These are phyloP conservation scores for Mus pahari DNA, from an alignment of 2,113 vertebrate genomes.

Conservation along the genomic window DNA sequence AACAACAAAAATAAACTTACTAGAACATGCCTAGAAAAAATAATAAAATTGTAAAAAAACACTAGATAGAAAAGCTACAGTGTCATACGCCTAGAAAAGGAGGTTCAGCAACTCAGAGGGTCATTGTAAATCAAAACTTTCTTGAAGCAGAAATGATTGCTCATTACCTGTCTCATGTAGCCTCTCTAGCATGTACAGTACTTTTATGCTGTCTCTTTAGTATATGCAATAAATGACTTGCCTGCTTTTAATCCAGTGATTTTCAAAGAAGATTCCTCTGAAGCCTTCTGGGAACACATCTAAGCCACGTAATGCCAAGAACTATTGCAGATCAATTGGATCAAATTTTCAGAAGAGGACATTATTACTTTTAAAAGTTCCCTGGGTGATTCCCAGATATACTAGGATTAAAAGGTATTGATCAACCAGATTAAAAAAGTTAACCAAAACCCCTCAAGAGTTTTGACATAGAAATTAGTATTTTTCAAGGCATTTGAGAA, in stretches of 20 bases:
- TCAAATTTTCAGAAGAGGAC: not conserved
- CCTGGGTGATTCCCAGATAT: not conserved
- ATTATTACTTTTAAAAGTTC: conserved; percentile 47
- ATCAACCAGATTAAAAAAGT: conserved; percentile 21
- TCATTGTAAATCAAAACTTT: not conserved
- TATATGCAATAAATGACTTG: not conserved
- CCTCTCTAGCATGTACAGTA: not conserved
- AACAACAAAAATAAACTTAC: not conserved
- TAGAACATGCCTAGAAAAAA: not conserved
- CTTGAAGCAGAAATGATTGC: not conserved
- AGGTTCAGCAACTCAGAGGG: not conserved
- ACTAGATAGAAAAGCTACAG: not conserved
- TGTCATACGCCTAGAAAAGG: not conserved
- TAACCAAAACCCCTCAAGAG: not conserved
- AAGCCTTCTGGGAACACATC: not conserved
- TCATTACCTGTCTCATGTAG: not conserved
- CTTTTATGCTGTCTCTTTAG: not conserved
- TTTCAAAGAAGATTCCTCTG: not conserved
- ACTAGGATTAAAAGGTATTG: not conserved
- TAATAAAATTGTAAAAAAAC: not conserved
- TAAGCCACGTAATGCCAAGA: not conserved
- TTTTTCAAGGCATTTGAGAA: not conserved
- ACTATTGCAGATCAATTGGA: conserved; percentile 1
- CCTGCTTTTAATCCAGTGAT: not conserved
- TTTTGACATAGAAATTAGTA: not conserved